phyloP scores from a whole-genome alignment of 2,888 invertebrate species.

The Abrostola tripartita region DNA sequence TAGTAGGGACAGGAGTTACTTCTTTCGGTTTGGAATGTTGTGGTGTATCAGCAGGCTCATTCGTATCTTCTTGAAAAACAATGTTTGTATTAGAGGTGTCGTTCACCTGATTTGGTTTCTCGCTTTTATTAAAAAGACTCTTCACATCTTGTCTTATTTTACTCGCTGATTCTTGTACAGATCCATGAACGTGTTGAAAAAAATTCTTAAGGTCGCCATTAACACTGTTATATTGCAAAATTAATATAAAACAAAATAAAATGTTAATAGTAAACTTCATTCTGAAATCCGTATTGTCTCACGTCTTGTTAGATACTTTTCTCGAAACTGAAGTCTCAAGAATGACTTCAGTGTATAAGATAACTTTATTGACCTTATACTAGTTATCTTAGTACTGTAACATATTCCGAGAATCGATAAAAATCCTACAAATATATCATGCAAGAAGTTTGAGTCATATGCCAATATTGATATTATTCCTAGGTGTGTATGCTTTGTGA shows the following conservation, averaged over 20 bases:
- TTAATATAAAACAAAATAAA: conserved; percentile 59
- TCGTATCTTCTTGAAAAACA: conserved; percentile 32
- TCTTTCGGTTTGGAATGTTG: conserved; percentile 4
- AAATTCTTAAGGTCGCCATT: conserved; percentile 62
- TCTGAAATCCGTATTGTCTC: conserved; percentile 44
- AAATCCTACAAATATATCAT: conserved; percentile 32
- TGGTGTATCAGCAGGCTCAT: not conserved
- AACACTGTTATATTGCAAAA: conserved; percentile 51
- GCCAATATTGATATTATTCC: conserved; percentile 9
- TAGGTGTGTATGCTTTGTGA: not conserved
- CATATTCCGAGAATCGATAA: conserved; percentile 60
- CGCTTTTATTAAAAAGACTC: conserved; percentile 52
- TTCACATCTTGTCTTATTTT: conserved; percentile 62
- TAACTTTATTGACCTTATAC: conserved; percentile 65
- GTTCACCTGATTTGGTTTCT: conserved; percentile 35
- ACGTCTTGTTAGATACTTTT: conserved; percentile 51
- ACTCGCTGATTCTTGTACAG: conserved; percentile 54
- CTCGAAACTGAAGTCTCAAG: conserved; percentile 56
- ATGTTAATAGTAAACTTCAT: conserved; percentile 66
- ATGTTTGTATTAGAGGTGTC: conserved; percentile 18
- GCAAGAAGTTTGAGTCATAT: conserved; percentile 6
- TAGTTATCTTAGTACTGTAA: conserved; percentile 51
- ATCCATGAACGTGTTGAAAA: conserved; percentile 61
- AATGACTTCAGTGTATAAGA: conserved; percentile 51
- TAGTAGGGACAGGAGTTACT: conserved; percentile 6